Percentiles rank a stretch among this genome's conserved stretches.
These are phyloP conservation scores for Hydropsyche tenuis DNA, from an alignment of 1,140 invertebrate species.

Conservation along the genomic window DNA sequence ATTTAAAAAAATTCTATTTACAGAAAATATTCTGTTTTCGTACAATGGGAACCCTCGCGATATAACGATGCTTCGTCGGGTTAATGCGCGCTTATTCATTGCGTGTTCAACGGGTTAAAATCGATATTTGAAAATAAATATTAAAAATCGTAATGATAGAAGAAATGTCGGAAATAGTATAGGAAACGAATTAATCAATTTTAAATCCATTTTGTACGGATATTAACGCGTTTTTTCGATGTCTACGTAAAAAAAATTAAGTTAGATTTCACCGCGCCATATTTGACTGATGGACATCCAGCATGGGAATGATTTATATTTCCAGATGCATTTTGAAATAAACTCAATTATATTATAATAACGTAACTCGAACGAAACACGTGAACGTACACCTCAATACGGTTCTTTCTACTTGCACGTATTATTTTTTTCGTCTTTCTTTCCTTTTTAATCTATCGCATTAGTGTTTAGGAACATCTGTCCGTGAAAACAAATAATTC, in stretches of 20 bases:
- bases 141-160: no score
- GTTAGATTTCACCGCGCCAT: no score
- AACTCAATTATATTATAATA: conserved; percentile 28
- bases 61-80: neutral
- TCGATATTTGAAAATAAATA: conserved; percentile 20
- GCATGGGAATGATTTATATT: conserved; percentile 16
- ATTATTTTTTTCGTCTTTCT: no score
- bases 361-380: conserved; percentile 21
- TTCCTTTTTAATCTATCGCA: conserved; percentile 20
- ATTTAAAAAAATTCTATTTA: conserved; percentile 51
- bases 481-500: conserved; percentile 26
- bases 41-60: conserved; percentile 33
- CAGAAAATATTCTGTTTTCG: conserved; percentile 47
- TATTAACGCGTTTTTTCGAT: no score
- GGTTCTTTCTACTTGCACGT: no score
- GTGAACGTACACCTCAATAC: neutral
- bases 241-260: no score
- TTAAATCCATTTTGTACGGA: no score
- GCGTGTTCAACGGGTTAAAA: conserved; percentile 33
- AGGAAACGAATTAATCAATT: no score
- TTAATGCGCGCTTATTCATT: conserved; percentile 34
- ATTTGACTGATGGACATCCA: conserved; percentile 17
- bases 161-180: no score
- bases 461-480: conserved; percentile 28
- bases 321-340: conserved; percentile 27